These are phyloP conservation scores for Stenoptilia bipunctidactyla DNA, from an alignment of 2,888 invertebrate species.

Conservation along the genomic window DNA sequence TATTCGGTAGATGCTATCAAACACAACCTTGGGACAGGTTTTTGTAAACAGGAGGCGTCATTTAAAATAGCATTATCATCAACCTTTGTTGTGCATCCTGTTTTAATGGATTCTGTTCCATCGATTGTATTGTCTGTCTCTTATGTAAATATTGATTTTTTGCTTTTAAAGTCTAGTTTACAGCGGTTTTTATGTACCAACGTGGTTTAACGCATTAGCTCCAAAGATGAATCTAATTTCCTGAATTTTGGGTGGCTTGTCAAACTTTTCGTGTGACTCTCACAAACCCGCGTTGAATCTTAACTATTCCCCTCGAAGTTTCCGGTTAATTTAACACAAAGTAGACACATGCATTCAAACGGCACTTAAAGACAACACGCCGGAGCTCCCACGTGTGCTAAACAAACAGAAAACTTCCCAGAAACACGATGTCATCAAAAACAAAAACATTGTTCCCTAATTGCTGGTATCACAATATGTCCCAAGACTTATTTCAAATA, in stretches of 20 bases:
- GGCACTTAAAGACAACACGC: constrained; percentile 26
- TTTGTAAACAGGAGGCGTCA: constrained; percentile 22
- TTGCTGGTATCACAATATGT: constrained; percentile 32
- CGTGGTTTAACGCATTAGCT: not conserved
- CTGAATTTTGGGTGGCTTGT: constrained; percentile 24
- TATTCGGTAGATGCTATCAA: constrained; percentile 30
- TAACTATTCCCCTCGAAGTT: constrained; percentile 57
- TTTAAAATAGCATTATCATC: constrained; percentile 38
- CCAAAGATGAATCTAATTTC: constrained; percentile 8
- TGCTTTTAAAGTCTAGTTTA: not conserved
- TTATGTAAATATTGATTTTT: constrained; percentile 6
- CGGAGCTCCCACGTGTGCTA: constrained; percentile 52
- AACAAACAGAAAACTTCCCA: constrained; percentile 49
- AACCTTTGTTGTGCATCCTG: constrained; percentile 34
- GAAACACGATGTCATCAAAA: constrained; percentile 53
- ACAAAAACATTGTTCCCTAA: constrained; percentile 52
- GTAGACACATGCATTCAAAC: constrained; percentile 53
- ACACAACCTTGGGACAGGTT: constrained; percentile 22
- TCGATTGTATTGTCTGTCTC: constrained; percentile 38
- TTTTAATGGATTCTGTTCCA: constrained; percentile 42
- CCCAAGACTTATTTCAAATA: constrained; percentile 27
- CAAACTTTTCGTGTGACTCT: constrained; percentile 40
- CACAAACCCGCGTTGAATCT: constrained; percentile 51
- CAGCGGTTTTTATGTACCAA: not conserved
- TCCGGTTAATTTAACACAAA: constrained; percentile 64